phyloP scores from a whole-genome alignment of 2,888 invertebrate species.

The Mythimna lalbum region DNA sequence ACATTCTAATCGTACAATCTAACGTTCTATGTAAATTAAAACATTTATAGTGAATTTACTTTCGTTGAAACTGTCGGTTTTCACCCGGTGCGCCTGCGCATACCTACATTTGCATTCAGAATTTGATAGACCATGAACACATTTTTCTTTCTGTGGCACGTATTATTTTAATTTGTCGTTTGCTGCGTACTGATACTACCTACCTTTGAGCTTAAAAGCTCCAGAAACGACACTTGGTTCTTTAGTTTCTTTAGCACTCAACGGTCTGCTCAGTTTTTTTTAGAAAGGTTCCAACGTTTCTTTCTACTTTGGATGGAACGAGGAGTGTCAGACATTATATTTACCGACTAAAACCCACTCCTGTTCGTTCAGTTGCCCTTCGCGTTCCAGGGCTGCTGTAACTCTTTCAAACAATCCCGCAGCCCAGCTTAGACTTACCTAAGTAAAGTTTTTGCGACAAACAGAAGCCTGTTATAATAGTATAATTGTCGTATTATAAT shows the following conservation, averaged over 20 bases:
- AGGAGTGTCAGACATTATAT: too few species aligned
- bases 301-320: too few species aligned
- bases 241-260: too few species aligned
- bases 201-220: background rate
- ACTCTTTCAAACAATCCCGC: too few species aligned
- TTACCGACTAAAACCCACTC: too few species aligned
- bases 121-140: slow-evolving; percentile 65
- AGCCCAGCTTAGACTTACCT: too few species aligned
- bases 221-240: background rate
- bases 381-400: too few species aligned
- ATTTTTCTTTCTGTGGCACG: slow-evolving; percentile 15
- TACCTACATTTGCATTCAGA: slow-evolving; percentile 61
- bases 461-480: background rate
- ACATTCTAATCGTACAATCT: slow-evolving; percentile 19
- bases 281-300: too few species aligned
- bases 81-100: slow-evolving; percentile 58
- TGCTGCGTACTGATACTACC: too few species aligned
- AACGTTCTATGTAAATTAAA: slow-evolving; percentile 58
- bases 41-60: slow-evolving; percentile 65
- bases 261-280: too few species aligned
- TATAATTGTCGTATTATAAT: background rate
- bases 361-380: too few species aligned
- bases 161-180: background rate
- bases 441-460: background rate
- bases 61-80: slow-evolving; percentile 60